phyloP scores from a whole-genome alignment of 2,113 vertebrate species.

The Phrynosoma blainvillii region DNA sequence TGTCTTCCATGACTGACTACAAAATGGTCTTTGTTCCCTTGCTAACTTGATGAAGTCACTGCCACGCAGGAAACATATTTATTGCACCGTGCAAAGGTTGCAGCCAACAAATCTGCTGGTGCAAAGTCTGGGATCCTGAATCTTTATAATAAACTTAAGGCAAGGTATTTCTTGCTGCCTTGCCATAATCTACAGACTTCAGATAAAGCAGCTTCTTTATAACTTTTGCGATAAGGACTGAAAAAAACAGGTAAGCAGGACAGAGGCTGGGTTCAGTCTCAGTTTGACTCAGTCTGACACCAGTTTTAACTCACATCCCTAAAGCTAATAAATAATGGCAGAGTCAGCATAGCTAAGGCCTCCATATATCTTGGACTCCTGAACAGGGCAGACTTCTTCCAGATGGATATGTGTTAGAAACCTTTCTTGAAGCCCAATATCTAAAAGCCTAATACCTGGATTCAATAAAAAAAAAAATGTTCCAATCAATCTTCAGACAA shows the following conservation, averaged over 20 bases:
- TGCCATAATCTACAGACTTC: slow-evolving; percentile 51
- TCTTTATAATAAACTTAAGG: slow-evolving; percentile 62
- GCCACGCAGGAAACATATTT: slow-evolving; percentile 71
- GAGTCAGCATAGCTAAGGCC: slow-evolving; percentile 70
- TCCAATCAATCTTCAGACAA: not conserved
- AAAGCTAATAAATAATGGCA: slow-evolving; percentile 59
- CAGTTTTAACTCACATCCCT: slow-evolving; percentile 61
- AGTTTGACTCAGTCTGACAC: slow-evolving; percentile 43
- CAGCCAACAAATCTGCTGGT: slow-evolving; percentile 67
- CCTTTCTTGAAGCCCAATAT: slow-evolving; percentile 5
- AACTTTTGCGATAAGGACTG: slow-evolving; percentile 64
- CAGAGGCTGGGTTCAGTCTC: slow-evolving; percentile 32
- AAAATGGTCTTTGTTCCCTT: slow-evolving; percentile 66
- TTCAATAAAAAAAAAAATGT: not conserved
- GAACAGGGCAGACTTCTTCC: slow-evolving; percentile 28
- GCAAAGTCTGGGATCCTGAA: slow-evolving; percentile 74
- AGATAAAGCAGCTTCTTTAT: slow-evolving; percentile 59
- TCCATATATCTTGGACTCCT: slow-evolving; percentile 28
- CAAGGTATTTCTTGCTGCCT: slow-evolving; percentile 52
- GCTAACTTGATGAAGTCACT: slow-evolving; percentile 65
- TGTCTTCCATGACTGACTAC: slow-evolving; percentile 55
- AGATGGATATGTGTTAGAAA: slow-evolving; percentile 14
- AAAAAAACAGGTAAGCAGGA: slow-evolving; percentile 54
- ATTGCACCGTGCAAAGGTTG: slow-evolving; percentile 80
- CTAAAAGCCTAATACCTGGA: not conserved